Conservation (phyloP, 2,888 invertebrate species). For the Thymelicus sylvestris region DNA sequence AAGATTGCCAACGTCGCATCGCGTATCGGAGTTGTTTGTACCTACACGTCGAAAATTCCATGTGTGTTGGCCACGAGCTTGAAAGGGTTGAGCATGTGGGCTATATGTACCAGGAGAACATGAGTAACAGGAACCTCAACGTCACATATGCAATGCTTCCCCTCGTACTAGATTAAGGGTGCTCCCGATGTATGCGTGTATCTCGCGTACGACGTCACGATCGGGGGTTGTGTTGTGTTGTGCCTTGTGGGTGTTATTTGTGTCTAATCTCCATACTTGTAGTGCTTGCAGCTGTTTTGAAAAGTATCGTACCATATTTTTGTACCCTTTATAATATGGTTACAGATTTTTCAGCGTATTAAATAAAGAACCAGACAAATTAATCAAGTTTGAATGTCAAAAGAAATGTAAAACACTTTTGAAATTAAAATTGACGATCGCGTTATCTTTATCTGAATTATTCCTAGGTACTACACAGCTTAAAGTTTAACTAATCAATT, state of each 20-base stretch:
- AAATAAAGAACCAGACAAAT: too few species aligned
- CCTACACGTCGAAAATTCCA: constrained; percentile 36
- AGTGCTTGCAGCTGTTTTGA: background rate
- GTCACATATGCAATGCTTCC: constrained; percentile 67
- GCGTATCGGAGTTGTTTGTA: too few species aligned
- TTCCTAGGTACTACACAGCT: too few species aligned
- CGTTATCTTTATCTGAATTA: too few species aligned
- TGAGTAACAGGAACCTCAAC: constrained; percentile 54
- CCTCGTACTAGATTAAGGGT: constrained; percentile 44
- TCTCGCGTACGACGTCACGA: constrained; percentile 10
- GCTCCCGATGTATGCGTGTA: constrained; percentile 44
- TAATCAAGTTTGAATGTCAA: too few species aligned
- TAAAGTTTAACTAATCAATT: too few species aligned
- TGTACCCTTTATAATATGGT: too few species aligned
- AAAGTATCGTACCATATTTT: too few species aligned
- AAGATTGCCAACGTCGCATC: too few species aligned
- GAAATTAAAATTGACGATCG: too few species aligned
- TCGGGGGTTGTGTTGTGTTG: constrained; percentile 13
- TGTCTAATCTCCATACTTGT: background rate
- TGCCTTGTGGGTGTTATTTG: constrained; percentile 19
- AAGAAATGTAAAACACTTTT: too few species aligned
- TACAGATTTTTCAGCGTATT: too few species aligned
- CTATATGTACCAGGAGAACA: constrained; percentile 77
- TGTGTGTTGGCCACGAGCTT: constrained; percentile 60
- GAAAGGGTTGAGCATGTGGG: constrained; percentile 84